A percentile compares a stretch with the other conserved stretches of the same genome.
Conservation (phyloP, 92 coral and sea anemone genomes). For the Zoanthus solanderi region DNA sequence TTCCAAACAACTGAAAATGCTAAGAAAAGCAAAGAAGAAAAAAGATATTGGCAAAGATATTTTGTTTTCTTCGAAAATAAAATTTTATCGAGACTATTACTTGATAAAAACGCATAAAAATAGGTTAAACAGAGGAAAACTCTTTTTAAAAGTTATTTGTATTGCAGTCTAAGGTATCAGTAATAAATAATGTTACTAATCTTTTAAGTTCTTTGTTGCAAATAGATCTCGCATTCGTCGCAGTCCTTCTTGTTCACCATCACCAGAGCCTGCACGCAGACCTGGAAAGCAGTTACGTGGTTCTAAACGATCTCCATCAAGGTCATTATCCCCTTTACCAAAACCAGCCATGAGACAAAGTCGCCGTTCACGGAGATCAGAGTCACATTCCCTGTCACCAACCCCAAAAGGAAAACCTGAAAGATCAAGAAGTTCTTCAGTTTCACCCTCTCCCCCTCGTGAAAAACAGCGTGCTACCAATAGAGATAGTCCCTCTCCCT, state of each 20-base stretch:
- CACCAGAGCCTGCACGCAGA: constrained; percentile 40
- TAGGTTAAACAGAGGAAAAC: no score
- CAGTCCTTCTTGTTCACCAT: constrained; percentile 60
- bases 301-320: constrained; percentile 54
- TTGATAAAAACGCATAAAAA: no score
- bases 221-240: constrained; percentile 43
- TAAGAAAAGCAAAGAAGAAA: no score
- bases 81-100: no score
- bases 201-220: neutral
- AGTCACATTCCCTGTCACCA: constrained; percentile 62
- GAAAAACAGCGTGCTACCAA: neutral
- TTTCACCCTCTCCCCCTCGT: constrained; percentile 54
- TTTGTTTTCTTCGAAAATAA: no score
- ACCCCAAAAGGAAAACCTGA: constrained; percentile 31
- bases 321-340: constrained; percentile 31
- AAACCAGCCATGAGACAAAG: constrained; percentile 8
- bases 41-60: no score
- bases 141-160: no score
- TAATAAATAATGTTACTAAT: neutral
- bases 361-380: constrained; percentile 62
- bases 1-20: no score
- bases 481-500: constrained; percentile 39
- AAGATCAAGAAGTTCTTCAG: constrained; percentile 37
- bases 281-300: constrained; percentile 36
- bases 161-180: no score